Conservation (phyloP, 2,888 invertebrate species). For the Lamellibrachia columna region DNA sequence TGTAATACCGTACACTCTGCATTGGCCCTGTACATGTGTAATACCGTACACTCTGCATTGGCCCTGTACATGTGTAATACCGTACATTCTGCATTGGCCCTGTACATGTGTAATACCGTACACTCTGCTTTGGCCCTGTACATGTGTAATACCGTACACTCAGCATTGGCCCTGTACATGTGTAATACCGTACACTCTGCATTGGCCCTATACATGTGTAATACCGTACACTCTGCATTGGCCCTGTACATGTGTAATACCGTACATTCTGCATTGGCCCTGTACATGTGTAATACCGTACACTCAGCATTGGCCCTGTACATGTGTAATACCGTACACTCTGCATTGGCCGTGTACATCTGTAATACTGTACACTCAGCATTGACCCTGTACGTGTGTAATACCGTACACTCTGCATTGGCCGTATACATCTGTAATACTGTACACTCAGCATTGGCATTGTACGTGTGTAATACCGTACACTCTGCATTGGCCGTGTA, state of each 20-base stretch:
- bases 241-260: not conserved
- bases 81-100: not conserved
- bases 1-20: not conserved
- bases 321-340: not conserved
- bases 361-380: no score
- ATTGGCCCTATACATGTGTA: not conserved
- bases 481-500: no score
- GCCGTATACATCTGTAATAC: not conserved
- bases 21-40: not conserved
- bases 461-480: not conserved
- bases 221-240: not conserved
- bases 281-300: not conserved
- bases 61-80: not conserved
- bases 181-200: no score
- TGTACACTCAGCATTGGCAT: not conserved
- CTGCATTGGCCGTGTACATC: not conserved
- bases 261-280: no score
- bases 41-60: no score
- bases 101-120: not conserved
- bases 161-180: not conserved
- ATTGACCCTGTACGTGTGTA: no score
- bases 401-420: no score
- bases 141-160: not conserved
- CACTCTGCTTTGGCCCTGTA: not conserved
- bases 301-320: not conserved